These are phyloP conservation scores for Galaxias olidus DNA, from an alignment of 2,797 vertebrate species.

Conservation along the genomic window DNA sequence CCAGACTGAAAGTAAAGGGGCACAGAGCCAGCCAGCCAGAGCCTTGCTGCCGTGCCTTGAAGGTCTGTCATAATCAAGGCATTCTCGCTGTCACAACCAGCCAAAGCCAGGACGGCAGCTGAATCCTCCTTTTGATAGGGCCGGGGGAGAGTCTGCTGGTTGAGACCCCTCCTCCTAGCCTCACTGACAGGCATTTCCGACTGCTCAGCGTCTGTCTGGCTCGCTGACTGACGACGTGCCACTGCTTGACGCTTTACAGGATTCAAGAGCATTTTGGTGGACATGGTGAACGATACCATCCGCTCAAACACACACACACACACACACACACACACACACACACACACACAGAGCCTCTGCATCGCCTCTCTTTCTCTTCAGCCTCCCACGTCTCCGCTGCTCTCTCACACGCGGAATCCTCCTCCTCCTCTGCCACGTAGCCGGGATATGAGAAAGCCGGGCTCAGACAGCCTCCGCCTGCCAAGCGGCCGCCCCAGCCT, in stretches of 20 bases:
- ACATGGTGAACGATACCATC: not conserved
- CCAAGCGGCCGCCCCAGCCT: slow-evolving; percentile 53
- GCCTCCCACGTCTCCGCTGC: not conserved
- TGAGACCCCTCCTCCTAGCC: slow-evolving; percentile 5
- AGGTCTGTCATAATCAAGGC: too few species aligned
- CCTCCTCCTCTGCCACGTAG: slow-evolving; percentile 7
- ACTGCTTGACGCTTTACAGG: too few species aligned
- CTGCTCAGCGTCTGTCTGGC: too few species aligned
- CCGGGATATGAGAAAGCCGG: slow-evolving; percentile 26
- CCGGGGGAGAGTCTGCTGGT: not conserved
- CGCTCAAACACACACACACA: too few species aligned
- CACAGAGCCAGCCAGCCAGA: too few species aligned
- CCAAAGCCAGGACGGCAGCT: slow-evolving; percentile 37
- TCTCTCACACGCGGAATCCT: not conserved
- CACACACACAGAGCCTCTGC: slow-evolving; percentile 29
- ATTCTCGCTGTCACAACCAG: slow-evolving; percentile 11
- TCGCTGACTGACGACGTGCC: too few species aligned
- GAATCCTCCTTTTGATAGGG: slow-evolving; percentile 40
- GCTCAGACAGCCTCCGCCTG: slow-evolving; percentile 55
- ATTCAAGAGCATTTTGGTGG: too few species aligned
- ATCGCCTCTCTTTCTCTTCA: slow-evolving; percentile 39
- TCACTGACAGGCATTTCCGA: too few species aligned
- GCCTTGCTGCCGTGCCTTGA: too few species aligned
- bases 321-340: not conserved
- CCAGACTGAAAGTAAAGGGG: too few species aligned